phyloP scores from a whole-genome alignment of 2,797 vertebrate species.

The Bovichtus variegatus region DNA sequence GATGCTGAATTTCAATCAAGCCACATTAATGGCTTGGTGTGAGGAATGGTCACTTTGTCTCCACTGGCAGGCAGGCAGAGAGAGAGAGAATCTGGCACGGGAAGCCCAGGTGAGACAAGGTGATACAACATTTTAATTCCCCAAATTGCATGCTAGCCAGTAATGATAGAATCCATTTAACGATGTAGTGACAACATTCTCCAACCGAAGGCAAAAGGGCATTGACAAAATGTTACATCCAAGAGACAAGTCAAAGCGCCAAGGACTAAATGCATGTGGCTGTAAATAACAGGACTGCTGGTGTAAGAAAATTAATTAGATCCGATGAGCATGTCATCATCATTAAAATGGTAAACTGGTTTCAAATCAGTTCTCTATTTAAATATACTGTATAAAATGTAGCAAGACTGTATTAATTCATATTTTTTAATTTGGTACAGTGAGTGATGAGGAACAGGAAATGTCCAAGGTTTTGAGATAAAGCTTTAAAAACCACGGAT shows the following conservation, averaged over 20 bases:
- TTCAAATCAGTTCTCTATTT: constrained; percentile 21
- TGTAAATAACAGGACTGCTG: constrained; percentile 45
- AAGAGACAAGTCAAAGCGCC: constrained; percentile 64
- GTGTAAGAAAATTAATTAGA: constrained; percentile 43
- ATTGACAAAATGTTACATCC: constrained; percentile 49
- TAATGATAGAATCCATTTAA: constrained; percentile 77
- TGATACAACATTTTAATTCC: constrained; percentile 78
- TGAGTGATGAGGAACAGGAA: background rate
- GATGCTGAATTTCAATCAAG: constrained; percentile 90
- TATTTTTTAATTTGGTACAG: constrained; percentile 11
- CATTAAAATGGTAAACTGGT: constrained; percentile 25
- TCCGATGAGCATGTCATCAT: constrained; percentile 36
- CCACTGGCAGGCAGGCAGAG: constrained; percentile 67
- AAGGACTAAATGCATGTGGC: constrained; percentile 54
- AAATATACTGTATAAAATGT: constrained; percentile 10
- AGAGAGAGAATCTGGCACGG: constrained; percentile 36
- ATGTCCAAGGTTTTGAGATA: background rate
- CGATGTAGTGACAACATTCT: constrained; percentile 60
- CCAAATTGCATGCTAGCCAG: constrained; percentile 74
- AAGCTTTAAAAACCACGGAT: constrained; percentile 5
- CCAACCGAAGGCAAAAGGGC: constrained; percentile 58
- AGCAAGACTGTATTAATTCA: constrained; percentile 4
- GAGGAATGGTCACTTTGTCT: constrained; percentile 84
- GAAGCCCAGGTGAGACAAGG: constrained; percentile 77
- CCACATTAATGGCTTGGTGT: constrained; percentile 81